phyloP scores from a whole-genome alignment of 2,888 invertebrate species.

The Ectobius pallidus region DNA sequence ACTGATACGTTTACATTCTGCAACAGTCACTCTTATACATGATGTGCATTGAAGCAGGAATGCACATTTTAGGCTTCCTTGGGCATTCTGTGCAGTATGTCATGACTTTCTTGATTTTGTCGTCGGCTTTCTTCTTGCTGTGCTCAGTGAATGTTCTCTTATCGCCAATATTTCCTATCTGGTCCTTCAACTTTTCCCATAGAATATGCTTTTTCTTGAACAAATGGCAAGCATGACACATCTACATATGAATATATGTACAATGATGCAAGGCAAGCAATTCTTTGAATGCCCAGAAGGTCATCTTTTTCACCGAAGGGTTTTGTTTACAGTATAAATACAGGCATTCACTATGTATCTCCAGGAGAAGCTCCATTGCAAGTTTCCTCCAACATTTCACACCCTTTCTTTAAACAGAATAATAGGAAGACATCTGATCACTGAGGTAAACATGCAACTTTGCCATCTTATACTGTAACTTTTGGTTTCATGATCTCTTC shows the following conservation, averaged over 20 bases:
- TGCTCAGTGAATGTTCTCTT: background rate
- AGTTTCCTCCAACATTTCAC: background rate
- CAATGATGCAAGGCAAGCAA: too few relatives aligned
- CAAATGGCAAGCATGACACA: too few relatives aligned
- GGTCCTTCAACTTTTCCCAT: background rate
- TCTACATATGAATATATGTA: too few relatives aligned
- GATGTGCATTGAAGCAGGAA: background rate
- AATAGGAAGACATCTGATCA: too few relatives aligned
- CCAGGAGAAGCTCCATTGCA: background rate
- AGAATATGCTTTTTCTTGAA: background rate
- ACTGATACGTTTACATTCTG: background rate
- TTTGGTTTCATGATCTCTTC: too few relatives aligned
- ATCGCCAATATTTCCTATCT: background rate
- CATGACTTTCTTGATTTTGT: background rate
- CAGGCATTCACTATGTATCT: too few relatives aligned
- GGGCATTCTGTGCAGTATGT: background rate
- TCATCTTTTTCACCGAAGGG: too few relatives aligned
- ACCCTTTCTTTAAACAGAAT: background rate
- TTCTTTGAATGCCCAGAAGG: background rate
- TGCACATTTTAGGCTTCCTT: background rate
- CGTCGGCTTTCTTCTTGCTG: background rate
- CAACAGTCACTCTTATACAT: background rate
- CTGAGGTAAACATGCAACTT: too few relatives aligned
- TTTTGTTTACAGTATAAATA: too few relatives aligned
- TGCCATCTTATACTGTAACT: too few relatives aligned